phyloP scores from a whole-genome alignment of 2,888 invertebrate species.

The Andrena hattorfiana region DNA sequence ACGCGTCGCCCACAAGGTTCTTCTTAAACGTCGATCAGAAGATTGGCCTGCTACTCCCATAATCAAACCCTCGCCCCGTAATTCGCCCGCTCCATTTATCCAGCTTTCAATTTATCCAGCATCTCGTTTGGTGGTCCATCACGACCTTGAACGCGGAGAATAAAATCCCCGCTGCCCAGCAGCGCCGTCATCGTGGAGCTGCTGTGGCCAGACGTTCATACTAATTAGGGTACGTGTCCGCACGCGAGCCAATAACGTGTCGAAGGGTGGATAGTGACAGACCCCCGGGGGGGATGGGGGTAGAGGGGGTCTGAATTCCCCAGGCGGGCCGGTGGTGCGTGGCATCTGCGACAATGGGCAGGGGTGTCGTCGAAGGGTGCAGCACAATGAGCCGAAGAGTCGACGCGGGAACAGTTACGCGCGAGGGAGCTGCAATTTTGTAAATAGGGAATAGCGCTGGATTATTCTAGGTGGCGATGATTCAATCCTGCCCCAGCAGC shows the following conservation, averaged over 20 bases:
- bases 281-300: background rate
- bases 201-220: conserved; percentile 58
- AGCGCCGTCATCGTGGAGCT: conserved; percentile 13
- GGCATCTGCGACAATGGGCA: conserved; percentile 55
- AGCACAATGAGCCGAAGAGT: conserved; percentile 57
- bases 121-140: background rate
- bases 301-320: conserved; percentile 41
- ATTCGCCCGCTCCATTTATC: conserved; percentile 3
- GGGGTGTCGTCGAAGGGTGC: conserved; percentile 57
- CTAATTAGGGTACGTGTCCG: conserved; percentile 68
- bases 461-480: conserved; percentile 66
- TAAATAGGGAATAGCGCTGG: conserved; percentile 66
- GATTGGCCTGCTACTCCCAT: background rate
- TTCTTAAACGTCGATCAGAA: too few species aligned
- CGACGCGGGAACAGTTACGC: conserved; percentile 61
- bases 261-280: conserved; percentile 49
- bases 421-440: conserved; percentile 60
- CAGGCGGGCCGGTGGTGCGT: conserved; percentile 24
- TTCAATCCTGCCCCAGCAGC: conserved; percentile 65
- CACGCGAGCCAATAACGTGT: conserved; percentile 63
- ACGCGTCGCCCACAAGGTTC: too few species aligned
- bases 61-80: background rate
- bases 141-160: conserved; percentile 44
- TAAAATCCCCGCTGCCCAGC: conserved; percentile 17
- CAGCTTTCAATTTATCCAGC: background rate